phyloP scores from a whole-genome alignment of 2,888 invertebrate species.

The Exocentrus adspersus region DNA sequence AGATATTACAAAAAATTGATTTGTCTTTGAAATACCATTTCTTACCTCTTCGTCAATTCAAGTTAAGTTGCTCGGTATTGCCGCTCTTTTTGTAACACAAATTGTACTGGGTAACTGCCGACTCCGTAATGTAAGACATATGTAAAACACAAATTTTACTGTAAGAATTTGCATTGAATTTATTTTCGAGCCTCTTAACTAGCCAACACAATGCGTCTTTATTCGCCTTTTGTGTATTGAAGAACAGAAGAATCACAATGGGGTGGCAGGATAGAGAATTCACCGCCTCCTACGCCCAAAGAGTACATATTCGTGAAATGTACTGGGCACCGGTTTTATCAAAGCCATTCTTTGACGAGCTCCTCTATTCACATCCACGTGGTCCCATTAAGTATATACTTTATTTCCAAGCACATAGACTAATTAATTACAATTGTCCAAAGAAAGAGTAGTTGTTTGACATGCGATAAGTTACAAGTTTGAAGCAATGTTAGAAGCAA shows the following conservation, averaged over 20 bases:
- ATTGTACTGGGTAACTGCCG: slow-evolving; percentile 28
- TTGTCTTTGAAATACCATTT: no score
- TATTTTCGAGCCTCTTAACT: slow-evolving; percentile 41
- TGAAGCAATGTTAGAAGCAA: not conserved
- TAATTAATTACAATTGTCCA: not conserved
- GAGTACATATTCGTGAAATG: not conserved
- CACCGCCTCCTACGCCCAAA: slow-evolving; percentile 8
- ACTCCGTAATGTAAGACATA: slow-evolving; percentile 41
- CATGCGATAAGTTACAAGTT: not conserved
- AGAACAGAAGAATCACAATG: slow-evolving; percentile 15
- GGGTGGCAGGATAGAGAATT: slow-evolving; percentile 9
- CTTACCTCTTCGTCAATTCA: no score
- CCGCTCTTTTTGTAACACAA: slow-evolving; percentile 10
- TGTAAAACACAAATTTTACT: slow-evolving; percentile 44
- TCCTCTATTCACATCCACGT: no score
- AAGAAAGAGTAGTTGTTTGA: not conserved
- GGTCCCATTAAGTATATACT: not conserved
- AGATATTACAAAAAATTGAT: no score
- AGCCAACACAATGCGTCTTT: slow-evolving; percentile 34
- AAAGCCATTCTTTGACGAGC: no score
- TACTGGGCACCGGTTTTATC: no score
- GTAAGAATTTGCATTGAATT: slow-evolving; percentile 50
- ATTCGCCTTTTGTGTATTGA: slow-evolving; percentile 31
- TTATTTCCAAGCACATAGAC: not conserved
- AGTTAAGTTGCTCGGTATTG: slow-evolving; percentile 26